phyloP scores from a whole-genome alignment of 2,888 invertebrate species.

The Mongoloraphidia duomilia region DNA sequence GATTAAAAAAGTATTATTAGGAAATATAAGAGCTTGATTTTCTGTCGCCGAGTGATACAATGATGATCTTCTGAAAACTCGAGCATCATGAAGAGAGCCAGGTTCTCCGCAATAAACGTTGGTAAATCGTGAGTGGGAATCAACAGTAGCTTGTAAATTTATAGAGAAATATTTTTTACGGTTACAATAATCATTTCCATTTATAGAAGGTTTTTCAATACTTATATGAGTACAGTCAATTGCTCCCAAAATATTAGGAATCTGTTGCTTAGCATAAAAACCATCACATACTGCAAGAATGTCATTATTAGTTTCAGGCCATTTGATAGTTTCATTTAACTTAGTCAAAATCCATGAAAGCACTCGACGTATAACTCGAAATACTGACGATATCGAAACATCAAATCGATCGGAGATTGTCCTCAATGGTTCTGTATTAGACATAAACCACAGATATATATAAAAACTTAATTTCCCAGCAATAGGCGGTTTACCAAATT shows the following conservation, averaged over 20 bases:
- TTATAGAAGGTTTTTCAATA: slow-evolving; percentile 4
- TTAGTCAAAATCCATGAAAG: slow-evolving; percentile 7
- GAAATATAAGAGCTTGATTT: slow-evolving; percentile 6
- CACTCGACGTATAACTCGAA: slow-evolving; percentile 6
- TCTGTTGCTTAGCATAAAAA: slow-evolving; percentile 6
- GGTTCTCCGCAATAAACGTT: slow-evolving; percentile 10
- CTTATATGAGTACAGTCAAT: slow-evolving; percentile 8
- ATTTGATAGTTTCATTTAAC: slow-evolving; percentile 7
- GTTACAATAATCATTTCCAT: slow-evolving; percentile 5
- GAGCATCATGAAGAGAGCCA: slow-evolving; percentile 13
- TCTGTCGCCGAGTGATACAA: slow-evolving; percentile 3
- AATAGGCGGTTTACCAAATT: slow-evolving; percentile 5
- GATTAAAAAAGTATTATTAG: slow-evolving; percentile 11
- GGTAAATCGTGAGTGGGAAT: slow-evolving; percentile 3
- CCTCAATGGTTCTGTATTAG: slow-evolving; percentile 9
- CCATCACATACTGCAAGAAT: slow-evolving; percentile 4
- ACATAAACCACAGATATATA: slow-evolving; percentile 7
- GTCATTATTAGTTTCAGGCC: slow-evolving; percentile 4
- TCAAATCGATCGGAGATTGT: slow-evolving; percentile 7
- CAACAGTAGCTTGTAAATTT: slow-evolving; percentile 7
- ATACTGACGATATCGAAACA: slow-evolving; percentile 8
- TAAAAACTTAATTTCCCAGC: slow-evolving; percentile 7
- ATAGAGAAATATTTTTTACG: slow-evolving; percentile 7
- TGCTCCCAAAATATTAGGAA: slow-evolving; percentile 4
- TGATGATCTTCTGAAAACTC: slow-evolving; percentile 14